A percentile compares a stretch with the other conserved stretches of the same genome.
phyloP scores from a whole-genome alignment of 1,140 invertebrate species.

The Aphelinus atriplicis region DNA sequence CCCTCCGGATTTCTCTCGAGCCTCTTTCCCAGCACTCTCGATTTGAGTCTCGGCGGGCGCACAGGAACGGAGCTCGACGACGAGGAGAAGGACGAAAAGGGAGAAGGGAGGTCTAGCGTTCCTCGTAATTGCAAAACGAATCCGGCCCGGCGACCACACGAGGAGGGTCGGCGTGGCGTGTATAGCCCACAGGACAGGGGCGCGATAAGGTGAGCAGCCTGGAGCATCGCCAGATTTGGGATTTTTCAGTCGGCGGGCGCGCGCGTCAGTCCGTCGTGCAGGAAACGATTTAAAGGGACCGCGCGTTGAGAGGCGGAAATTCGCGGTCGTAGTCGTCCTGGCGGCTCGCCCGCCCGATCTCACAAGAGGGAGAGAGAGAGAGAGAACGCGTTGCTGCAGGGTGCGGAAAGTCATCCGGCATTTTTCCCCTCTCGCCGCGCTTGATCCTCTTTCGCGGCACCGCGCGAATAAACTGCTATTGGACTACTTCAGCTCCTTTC shows the following conservation, averaged over 20 bases:
- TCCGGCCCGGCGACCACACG: constrained; percentile 25
- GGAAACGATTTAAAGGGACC: constrained; percentile 50
- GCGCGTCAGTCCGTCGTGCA: constrained; percentile 33
- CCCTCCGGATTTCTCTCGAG: not conserved
- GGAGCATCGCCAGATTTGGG: constrained; percentile 48
- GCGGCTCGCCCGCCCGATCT: constrained; percentile 39
- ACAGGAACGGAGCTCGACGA: too few species aligned
- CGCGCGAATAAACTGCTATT: constrained; percentile 30
- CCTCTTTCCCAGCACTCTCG: not conserved
- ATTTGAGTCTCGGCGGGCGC: constrained; percentile 10
- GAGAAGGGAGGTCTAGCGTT: constrained; percentile 2
- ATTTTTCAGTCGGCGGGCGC: constrained; percentile 42
- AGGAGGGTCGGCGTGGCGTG: not conserved
- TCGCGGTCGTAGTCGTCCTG: constrained; percentile 48
- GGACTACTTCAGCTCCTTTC: constrained; percentile 4
- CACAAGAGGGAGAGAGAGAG: too few species aligned
- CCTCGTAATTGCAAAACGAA: constrained; percentile 46
- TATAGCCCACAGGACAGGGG: too few species aligned
- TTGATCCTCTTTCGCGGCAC: not conserved
- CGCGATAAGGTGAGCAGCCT: constrained; percentile 48
- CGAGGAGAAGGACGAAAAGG: too few species aligned
- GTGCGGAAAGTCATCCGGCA: not conserved
- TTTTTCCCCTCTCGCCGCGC: not conserved
- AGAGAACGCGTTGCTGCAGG: too few species aligned
- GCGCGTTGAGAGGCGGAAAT: constrained; percentile 49